Evolutionary conservation across 2,888 invertebrate species (phyloP), one percentile per base, ranked within the genome.

Genomic region (Hybos culiciformis): DNA sequence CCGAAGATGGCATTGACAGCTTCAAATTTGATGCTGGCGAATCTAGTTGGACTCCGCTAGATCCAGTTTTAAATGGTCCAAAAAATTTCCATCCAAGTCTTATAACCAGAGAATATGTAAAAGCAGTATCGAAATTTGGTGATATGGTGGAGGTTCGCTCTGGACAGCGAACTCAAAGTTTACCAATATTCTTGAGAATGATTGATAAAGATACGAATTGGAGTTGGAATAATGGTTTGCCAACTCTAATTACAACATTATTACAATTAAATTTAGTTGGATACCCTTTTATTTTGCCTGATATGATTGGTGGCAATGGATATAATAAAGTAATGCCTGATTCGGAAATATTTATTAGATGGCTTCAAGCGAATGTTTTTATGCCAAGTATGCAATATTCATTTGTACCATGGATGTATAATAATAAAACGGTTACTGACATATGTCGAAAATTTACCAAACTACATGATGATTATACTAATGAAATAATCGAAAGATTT

Each of bases 21-120:
- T 83, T 80, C 53, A 84, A 83, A 61, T 85, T 85, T 53, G 83
- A 85, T 60, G 83, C 83, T 3, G 86, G 84, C 4, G 83, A 84
- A 62, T 60, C 68, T 1, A 73, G 74, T 43, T 81, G 75, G 73
- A 54, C 74, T 7, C 77, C 78, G 1, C 60, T 67, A 44, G 65
- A 75, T 50, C 69, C 80, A 1, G 66, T 71, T 0, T 66, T 79
- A 24, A 71, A 65, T 29, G 77, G 72, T 1, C 66, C 73, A 33
- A 59, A 63, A 2, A 70, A 75, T 23, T 46, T 54, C 23, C 51
- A 57, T n/a, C 64, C 65, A 4, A 56, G 55, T 36, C 55, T 56
- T 60, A 70, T 70, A 34, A 71, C 73, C 1, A 56, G 55, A 1
- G 65, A 66, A 12, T 79, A 77, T 50, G 63, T 75, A 1, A 62